These are phyloP conservation scores for Akabosia matsudoensis DNA, from an alignment of 1,140 invertebrate genomes.

Conservation along the genomic window DNA sequence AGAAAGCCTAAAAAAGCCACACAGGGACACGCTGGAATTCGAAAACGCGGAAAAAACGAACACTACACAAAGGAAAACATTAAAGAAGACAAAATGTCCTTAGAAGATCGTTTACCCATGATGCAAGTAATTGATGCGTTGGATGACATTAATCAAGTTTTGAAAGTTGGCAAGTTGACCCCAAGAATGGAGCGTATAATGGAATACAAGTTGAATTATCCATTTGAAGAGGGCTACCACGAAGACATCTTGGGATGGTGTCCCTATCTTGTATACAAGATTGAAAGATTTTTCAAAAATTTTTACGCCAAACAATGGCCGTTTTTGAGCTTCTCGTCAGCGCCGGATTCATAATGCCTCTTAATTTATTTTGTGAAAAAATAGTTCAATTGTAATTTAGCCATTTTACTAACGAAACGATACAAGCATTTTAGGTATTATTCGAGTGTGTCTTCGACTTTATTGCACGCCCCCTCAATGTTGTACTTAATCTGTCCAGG, in stretches of 20 bases:
- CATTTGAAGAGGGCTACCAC: background rate
- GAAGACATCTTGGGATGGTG: background rate
- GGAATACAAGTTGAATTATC: conserved; percentile 1
- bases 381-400: too few relatives aligned
- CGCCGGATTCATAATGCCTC: too few relatives aligned
- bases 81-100: background rate
- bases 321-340: background rate
- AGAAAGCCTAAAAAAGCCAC: conserved; percentile 58
- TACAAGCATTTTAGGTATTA: too few relatives aligned
- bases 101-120: background rate
- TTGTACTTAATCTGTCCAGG: background rate
- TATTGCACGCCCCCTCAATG: background rate
- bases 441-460: too few relatives aligned
- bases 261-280: background rate
- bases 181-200: background rate
- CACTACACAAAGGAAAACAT: background rate
- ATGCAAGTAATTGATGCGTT: background rate
- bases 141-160: background rate
- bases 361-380: too few relatives aligned
- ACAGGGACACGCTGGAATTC: conserved; percentile 45
- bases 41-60: background rate
- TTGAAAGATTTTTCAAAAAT: background rate
- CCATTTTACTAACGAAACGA: too few relatives aligned
- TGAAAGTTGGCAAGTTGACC: background rate
- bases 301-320: background rate